These are phyloP conservation scores for Panopea generosa DNA, from an alignment of 2,888 invertebrate genomes.

Conservation along the genomic window DNA sequence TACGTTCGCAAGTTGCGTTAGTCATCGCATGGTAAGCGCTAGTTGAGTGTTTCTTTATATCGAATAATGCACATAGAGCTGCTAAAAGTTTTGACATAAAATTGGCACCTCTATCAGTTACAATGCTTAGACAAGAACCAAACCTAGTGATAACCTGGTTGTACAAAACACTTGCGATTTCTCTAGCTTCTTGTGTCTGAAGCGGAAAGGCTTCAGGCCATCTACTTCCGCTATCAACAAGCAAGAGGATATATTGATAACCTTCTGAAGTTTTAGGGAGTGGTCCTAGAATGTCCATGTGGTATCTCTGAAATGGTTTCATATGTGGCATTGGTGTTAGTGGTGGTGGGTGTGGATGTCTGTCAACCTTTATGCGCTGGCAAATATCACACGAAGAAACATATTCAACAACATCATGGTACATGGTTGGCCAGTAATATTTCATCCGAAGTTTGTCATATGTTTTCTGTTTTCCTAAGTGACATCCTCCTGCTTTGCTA, in stretches of 20 bases:
- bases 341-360: slow-evolving; percentile 27
- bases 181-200: slow-evolving; percentile 53
- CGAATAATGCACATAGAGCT: slow-evolving; percentile 59
- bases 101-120: slow-evolving; percentile 60
- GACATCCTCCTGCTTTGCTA: slow-evolving; percentile 36
- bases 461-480: slow-evolving; percentile 24
- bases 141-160: slow-evolving; percentile 59
- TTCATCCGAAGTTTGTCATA: slow-evolving; percentile 11
- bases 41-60: slow-evolving; percentile 47
- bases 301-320: slow-evolving; percentile 13
- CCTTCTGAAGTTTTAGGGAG: slow-evolving; percentile 16
- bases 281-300: slow-evolving; percentile 30
- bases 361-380: slow-evolving; percentile 34
- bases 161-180: slow-evolving; percentile 54
- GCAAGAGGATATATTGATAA: slow-evolving; percentile 25
- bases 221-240: slow-evolving; percentile 50
- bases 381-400: slow-evolving; percentile 39
- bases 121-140: slow-evolving; percentile 51
- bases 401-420: slow-evolving; percentile 39
- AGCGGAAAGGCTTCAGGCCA: slow-evolving; percentile 64
- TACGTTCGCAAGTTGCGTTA: slow-evolving; percentile 57
- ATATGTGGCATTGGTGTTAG: slow-evolving; percentile 13
- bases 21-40: slow-evolving; percentile 61
- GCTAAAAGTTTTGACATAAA: slow-evolving; percentile 59
- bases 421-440: slow-evolving; percentile 48